These are phyloP conservation scores for Pterostichus madidus DNA, from an alignment of 2,888 invertebrate species.

Conservation along the genomic window DNA sequence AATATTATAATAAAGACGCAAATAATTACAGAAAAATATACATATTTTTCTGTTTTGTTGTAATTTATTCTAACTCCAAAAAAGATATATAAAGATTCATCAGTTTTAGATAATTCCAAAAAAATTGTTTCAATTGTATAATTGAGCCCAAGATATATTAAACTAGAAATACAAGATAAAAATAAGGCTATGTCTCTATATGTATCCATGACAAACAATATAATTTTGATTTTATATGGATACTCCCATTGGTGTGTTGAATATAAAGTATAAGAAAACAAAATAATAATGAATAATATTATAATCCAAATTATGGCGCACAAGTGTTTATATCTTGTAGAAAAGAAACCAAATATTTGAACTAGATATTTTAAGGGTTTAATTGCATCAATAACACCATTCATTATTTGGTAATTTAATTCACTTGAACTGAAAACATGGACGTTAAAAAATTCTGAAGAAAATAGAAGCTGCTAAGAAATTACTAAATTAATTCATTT, in stretches of 20 bases:
- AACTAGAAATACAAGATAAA: neutral
- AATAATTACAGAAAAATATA: neutral
- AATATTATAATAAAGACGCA: neutral
- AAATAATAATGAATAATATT: neutral
- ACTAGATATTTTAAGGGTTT: neutral
- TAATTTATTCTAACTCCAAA: neutral
- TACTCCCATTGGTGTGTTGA: neutral
- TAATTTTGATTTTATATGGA: neutral
- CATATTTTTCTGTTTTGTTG: neutral
- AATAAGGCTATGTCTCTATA: neutral
- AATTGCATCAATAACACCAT: neutral
- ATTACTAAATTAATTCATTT: too few species aligned
- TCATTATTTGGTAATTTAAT: neutral
- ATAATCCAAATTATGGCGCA: neutral
- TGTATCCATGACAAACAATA: neutral
- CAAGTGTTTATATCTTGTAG: neutral
- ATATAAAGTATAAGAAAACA: neutral
- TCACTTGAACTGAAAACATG: too few species aligned
- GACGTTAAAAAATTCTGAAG: too few species aligned
- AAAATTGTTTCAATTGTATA: neutral
- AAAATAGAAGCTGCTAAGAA: too few species aligned
- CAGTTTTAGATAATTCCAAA: neutral
- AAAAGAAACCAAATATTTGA: neutral
- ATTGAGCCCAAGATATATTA: neutral
- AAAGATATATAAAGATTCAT: neutral